A percentile compares a stretch with the other conserved stretches of the same genome.
These are phyloP conservation scores for Bugula neritina DNA, from an alignment of 2,888 invertebrate species.

Conservation along the genomic window DNA sequence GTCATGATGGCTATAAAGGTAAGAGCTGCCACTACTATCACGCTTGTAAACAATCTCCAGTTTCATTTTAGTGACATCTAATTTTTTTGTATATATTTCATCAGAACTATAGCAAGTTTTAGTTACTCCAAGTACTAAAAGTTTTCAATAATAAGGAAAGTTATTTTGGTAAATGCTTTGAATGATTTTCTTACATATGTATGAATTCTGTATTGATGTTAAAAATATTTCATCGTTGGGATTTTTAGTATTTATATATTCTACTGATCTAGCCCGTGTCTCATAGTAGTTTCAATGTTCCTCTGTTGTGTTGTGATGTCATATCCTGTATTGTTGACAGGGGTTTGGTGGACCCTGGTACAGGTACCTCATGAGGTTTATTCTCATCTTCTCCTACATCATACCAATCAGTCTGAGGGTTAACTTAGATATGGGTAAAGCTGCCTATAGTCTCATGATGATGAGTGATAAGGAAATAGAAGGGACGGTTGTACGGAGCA, in stretches of 20 bases:
- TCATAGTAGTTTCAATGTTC: too few species aligned
- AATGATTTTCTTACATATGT: too few species aligned
- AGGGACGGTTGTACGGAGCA: constrained; percentile 90
- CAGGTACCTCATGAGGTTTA: constrained; percentile 89
- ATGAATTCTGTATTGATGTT: too few species aligned
- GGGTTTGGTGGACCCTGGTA: constrained; percentile 96
- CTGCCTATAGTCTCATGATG: constrained; percentile 93
- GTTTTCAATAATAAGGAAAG: too few species aligned
- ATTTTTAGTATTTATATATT: too few species aligned
- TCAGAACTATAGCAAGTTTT: too few species aligned
- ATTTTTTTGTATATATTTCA: neutral
- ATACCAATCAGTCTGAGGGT: constrained; percentile 96
- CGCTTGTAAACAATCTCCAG: too few species aligned
- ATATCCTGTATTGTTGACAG: constrained; percentile 42
- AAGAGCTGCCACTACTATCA: constrained; percentile 24
- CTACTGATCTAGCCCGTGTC: too few species aligned
- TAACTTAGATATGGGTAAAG: constrained; percentile 97
- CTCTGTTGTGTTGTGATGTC: too few species aligned
- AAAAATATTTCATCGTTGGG: too few species aligned
- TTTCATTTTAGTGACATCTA: constrained; percentile 29
- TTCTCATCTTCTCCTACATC: constrained; percentile 95
- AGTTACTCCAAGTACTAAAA: too few species aligned
- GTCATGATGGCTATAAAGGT: constrained; percentile 89
- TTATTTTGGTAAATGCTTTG: too few species aligned
- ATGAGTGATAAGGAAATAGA: constrained; percentile 85